Evolutionary conservation across 2,113 vertebrate genomes (phyloP).

Genomic region (Heterotilapia buettikoferi): DNA sequence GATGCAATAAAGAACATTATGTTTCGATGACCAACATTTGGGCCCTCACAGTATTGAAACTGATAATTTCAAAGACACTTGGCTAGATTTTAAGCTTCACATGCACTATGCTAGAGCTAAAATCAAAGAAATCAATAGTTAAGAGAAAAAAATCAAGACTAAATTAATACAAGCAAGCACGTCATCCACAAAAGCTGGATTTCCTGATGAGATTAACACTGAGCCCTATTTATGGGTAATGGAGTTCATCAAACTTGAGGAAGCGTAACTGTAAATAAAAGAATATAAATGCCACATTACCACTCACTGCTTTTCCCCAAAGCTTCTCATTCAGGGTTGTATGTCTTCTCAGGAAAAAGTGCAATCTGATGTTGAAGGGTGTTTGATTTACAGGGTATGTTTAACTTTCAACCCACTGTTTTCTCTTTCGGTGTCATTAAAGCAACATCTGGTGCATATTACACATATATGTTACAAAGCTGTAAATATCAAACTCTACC

Average conservation of each 20-base stretch:
- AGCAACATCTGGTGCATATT: not conserved
- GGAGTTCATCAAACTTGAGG: not conserved
- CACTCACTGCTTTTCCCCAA: not conserved
- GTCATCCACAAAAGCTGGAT: not conserved
- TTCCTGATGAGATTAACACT: not conserved
- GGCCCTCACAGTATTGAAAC: not conserved
- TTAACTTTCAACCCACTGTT: not conserved
- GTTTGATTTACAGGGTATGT: not conserved
- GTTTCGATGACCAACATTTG: not conserved
- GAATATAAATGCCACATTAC: not conserved
- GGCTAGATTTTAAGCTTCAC: not conserved
- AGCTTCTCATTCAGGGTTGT: not conserved
- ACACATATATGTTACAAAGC: not conserved
- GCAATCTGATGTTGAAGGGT: not conserved
- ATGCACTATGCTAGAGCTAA: not conserved
- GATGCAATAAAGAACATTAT: not conserved
- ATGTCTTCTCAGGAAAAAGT: slow-evolving; percentile 18
- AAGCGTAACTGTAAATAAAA: not conserved
- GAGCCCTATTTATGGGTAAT: not conserved
- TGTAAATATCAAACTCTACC: not conserved
- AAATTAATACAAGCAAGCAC: not conserved
- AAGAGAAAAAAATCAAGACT: not conserved
- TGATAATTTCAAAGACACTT: not conserved
- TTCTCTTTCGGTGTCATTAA: not conserved
- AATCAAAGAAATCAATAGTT: not conserved